Percentiles rank a stretch among this genome's conserved stretches.
phyloP scores from a whole-genome alignment of 2,797 vertebrate species.

The Lerista edwardsae region DNA sequence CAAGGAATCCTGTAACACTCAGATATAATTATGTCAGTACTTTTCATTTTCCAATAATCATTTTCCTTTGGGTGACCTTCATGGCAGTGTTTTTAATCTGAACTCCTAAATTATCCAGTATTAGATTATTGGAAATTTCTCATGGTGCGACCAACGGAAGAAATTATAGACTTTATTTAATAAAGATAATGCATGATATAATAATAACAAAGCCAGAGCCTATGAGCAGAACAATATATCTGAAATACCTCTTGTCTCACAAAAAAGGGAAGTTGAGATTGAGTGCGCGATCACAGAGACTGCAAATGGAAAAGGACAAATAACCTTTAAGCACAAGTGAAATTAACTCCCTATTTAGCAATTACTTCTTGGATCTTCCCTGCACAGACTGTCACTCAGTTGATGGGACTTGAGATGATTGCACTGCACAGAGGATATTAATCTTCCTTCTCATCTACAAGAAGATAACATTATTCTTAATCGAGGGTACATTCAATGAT shows the following conservation, averaged over 20 bases:
- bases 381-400: conserved; percentile 16
- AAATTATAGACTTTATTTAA: conserved; percentile 47
- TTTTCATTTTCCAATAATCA: not conserved
- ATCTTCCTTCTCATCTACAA: conserved; percentile 24
- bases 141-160: conserved; percentile 25
- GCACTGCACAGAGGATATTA: conserved; percentile 24
- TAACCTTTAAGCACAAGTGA: conserved; percentile 41
- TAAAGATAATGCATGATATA: conserved; percentile 38
- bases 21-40: not conserved
- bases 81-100: conserved; percentile 9
- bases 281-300: conserved; percentile 23
- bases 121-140: conserved; percentile 44
- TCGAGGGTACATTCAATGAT: conserved; percentile 15
- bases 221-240: conserved; percentile 26
- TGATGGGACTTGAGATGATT: conserved; percentile 27
- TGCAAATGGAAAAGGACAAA: conserved; percentile 38
- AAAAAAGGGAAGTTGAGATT: conserved; percentile 38
- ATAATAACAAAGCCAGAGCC: conserved; percentile 55
- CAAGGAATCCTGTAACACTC: not conserved
- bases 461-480: conserved; percentile 44
- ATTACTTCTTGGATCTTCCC: conserved; percentile 28
- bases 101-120: conserved; percentile 19
- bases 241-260: conserved; percentile 27
- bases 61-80: conserved; percentile 11
- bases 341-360: conserved; percentile 41